phyloP scores from a whole-genome alignment of 2,113 vertebrate genomes.

The Malaclemys terrapin region DNA sequence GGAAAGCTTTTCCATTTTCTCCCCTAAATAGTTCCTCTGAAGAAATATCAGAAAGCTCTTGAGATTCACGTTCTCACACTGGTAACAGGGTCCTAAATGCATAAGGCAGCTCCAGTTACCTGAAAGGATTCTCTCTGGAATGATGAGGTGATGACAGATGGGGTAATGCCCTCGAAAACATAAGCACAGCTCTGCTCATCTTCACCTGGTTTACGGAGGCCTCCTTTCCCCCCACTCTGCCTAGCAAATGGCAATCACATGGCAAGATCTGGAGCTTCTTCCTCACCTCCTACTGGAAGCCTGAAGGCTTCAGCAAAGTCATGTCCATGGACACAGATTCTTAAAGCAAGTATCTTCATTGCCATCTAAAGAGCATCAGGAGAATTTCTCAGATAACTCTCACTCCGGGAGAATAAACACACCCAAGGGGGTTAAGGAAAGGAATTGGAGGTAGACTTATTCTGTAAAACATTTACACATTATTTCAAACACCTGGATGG shows the following conservation, averaged over 20 bases:
- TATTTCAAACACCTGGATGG: background rate
- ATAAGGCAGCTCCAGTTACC: background rate
- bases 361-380: accelerated
- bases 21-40: background rate
- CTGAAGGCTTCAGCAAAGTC: background rate
- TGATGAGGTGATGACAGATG: background rate
- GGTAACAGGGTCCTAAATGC: background rate
- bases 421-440: background rate
- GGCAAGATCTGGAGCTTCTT: background rate
- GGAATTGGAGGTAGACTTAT: background rate
- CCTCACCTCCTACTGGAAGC: background rate
- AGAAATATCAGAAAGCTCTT: background rate
- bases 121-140: background rate
- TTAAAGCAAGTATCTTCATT: background rate
- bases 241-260: accelerated
- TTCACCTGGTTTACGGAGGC: background rate
- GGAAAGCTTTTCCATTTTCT: background rate
- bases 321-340: background rate
- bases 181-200: background rate
- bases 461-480: background rate
- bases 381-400: background rate
- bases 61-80: accelerated
- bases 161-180: background rate
- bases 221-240: background rate
- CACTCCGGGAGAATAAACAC: background rate